Evolutionary conservation across 2,888 invertebrate species (phyloP).

Genomic region (Thelaira solivaga): DNA sequence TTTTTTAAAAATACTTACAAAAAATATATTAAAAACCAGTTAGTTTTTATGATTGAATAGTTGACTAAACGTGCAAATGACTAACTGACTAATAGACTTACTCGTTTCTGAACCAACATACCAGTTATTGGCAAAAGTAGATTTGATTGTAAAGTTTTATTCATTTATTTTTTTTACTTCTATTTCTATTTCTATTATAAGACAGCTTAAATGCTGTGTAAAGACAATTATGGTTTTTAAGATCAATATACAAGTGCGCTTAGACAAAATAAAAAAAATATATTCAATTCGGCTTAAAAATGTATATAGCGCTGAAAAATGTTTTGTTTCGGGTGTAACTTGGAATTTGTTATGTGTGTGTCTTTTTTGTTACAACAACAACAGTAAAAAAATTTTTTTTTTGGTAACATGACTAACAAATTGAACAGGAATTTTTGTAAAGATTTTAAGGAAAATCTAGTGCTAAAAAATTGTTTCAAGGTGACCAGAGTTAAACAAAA

Average conservation of each 20-base stretch:
- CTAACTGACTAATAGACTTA: not conserved
- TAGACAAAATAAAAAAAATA: not conserved
- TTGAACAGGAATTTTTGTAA: conserved; percentile 24
- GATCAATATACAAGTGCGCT: conserved; percentile 52
- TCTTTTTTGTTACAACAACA: conserved; percentile 44
- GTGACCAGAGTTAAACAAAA: not conserved
- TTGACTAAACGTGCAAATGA: not conserved
- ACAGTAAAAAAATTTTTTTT: too few species aligned
- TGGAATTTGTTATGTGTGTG: conserved; percentile 16
- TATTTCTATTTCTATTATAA: not conserved
- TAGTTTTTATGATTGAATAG: conserved; percentile 11
- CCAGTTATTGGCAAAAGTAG: conserved; percentile 13
- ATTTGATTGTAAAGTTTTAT: conserved; percentile 11
- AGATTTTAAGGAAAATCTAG: not conserved
- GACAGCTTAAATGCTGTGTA: conserved; percentile 30
- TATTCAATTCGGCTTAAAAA: conserved; percentile 1
- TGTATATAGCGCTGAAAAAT: conserved; percentile 17
- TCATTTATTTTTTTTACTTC: not conserved
- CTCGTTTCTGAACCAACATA: conserved; percentile 6
- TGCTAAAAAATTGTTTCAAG: conserved; percentile 3
- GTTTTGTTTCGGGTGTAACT: conserved; percentile 53
- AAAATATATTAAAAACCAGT: conserved; percentile 21
- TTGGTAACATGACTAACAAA: conserved; percentile 46
- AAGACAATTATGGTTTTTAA: conserved; percentile 44
- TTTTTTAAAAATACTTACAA: too few species aligned